Percentiles rank a stretch among this genome's conserved stretches.
Conservation (phyloP, 1,140 invertebrate genomes). For the Yoshiicerus persimilis region DNA sequence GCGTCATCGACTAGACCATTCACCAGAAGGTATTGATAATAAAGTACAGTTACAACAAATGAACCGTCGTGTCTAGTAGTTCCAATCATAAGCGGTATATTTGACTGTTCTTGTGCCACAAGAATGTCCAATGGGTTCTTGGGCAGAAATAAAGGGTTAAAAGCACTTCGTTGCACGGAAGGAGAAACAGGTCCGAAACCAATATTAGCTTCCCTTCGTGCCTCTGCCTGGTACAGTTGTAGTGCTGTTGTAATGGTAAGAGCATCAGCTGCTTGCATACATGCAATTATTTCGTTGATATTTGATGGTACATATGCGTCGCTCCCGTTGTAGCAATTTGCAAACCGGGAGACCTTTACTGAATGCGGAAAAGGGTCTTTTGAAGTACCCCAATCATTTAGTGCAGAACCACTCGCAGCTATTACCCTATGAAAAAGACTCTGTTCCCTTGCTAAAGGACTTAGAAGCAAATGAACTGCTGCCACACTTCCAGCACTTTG, state of each 20-base stretch:
- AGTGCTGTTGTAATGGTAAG: neutral
- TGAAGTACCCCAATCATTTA: neutral
- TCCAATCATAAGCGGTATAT: slow-evolving; percentile 37
- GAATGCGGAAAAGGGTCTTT: neutral
- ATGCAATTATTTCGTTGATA: neutral
- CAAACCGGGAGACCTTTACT: neutral
- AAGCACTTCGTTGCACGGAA: slow-evolving; percentile 6
- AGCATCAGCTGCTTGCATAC: neutral
- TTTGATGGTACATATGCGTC: neutral
- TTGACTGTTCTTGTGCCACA: neutral
- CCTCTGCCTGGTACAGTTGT: neutral
- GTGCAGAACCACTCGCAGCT: neutral
- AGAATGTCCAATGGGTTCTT: neutral
- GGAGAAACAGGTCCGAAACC: slow-evolving; percentile 30
- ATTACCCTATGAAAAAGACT: slow-evolving; percentile 27
- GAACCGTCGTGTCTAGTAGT: slow-evolving; percentile 34
- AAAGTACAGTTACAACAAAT: slow-evolving; percentile 24
- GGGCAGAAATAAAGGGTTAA: neutral
- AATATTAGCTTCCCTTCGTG: neutral
- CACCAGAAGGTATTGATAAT: slow-evolving; percentile 27
- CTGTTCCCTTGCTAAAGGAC: slow-evolving; percentile 20
- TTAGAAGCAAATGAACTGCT: slow-evolving; percentile 23
- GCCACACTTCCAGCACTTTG: slow-evolving; percentile 39
- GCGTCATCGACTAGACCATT: neutral
- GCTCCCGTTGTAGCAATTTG: neutral